Conservation (phyloP, 2,888 invertebrate genomes). For the Amitus sp. region DNA sequence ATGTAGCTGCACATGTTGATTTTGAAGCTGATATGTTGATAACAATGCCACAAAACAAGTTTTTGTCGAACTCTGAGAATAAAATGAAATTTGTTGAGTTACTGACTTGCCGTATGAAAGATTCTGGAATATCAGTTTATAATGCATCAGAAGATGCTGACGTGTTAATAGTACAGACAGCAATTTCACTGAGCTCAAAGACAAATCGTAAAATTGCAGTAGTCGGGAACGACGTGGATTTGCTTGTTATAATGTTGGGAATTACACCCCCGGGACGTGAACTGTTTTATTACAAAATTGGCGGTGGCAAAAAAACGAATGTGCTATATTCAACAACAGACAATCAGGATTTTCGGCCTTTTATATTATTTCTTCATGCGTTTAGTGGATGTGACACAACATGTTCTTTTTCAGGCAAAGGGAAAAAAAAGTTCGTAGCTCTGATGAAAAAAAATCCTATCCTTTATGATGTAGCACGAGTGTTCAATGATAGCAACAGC, state of each 20-base stretch:
- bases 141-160: not conserved
- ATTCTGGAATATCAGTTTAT: not conserved
- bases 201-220: conserved; percentile 18
- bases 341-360: not conserved
- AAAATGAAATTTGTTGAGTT: not conserved
- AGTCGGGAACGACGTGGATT: conserved; percentile 29
- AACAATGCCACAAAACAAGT: not conserved
- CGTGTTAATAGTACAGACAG: not conserved
- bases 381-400: conserved; percentile 16
- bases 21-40: conserved; percentile 5
- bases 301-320: not conserved
- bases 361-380: conserved; percentile 1
- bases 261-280: too few relatives aligned
- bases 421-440: not conserved
- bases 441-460: not conserved
- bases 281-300: too few relatives aligned
- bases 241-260: conserved; percentile 8
- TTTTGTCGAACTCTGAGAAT: not conserved
- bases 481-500: too few relatives aligned
- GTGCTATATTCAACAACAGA: not conserved
- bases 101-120: not conserved
- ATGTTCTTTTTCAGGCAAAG: conserved; percentile 4
- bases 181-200: conserved; percentile 7
- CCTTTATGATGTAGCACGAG: too few relatives aligned
- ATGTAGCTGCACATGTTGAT: conserved; percentile 32